phyloP scores from a whole-genome alignment of 2,797 vertebrate genomes.

The Sarcophilus harrisii region DNA sequence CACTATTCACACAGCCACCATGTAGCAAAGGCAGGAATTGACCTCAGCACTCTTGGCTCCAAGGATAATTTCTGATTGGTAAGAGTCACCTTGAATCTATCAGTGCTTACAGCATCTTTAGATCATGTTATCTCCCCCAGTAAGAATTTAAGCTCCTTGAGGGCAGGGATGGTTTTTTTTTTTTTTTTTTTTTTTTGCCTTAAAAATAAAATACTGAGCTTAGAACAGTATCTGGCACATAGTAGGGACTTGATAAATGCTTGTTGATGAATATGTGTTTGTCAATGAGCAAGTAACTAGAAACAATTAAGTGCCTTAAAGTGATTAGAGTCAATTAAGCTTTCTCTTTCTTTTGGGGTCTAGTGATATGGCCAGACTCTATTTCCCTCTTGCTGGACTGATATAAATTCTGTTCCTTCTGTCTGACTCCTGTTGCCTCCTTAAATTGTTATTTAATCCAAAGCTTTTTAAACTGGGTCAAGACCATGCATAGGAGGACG shows the following conservation, averaged over 20 bases:
- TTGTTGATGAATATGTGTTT: not conserved
- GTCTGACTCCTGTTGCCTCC: not conserved
- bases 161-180: not conserved
- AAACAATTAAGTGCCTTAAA: not conserved
- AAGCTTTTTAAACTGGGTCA: too few relatives aligned
- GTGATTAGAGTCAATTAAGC: too few relatives aligned
- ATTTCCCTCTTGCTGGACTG: not conserved
- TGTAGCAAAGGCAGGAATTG: not conserved
- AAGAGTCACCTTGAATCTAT: not conserved
- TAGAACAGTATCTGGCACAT: not conserved
- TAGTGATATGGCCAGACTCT: not conserved
- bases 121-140: not conserved
- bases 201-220: not conserved
- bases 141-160: not conserved
- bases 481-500: too few relatives aligned
- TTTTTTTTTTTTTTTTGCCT: not conserved
- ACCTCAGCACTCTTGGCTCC: not conserved
- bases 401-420: not conserved
- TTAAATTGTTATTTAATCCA: not conserved
- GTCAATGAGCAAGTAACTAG: not conserved
- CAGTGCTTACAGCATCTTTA: not conserved
- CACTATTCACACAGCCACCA: not conserved
- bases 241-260: not conserved
- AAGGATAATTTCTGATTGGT: not conserved
- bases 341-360: not conserved